Base-by-base conservation (phyloP, 2,113 vertebrate species). In the Mustelus asterias region DNA sequence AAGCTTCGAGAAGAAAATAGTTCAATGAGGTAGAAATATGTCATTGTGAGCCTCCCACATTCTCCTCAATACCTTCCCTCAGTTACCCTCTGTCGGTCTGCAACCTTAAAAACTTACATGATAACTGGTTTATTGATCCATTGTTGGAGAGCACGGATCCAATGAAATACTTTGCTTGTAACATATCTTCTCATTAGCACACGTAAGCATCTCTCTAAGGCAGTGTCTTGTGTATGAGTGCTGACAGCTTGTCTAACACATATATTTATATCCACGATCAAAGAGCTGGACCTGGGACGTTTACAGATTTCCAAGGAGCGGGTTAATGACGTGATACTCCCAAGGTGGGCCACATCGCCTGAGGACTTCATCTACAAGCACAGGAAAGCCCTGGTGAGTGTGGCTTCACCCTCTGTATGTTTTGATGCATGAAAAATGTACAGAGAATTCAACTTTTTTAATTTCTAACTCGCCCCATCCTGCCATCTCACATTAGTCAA, bases 361-460 rank as follows among this genome's bases (percentile, higher is more conserved):
- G 99, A 99, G 97, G 99, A 99, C 97, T 99, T 99, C 96, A 99
- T 99, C 97, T 98, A 97, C 97, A 99, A 99, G 97, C 99, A 99
- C 97, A 98, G 99, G 96, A 99, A 99, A 97, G 99, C 99, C 96
- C 97, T 99, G 98, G 99, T 99, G 98, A 99, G 97, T 65, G n/a
- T 18, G 85, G 37, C 44, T 72, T 29, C 67, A 65, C n/a, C 18
- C 22, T 67, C 33, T 93, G 1, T 83, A 83, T 37, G 8, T 37
- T 83, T 93, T 65, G 60, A 37, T 65, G n/a, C 63, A n/a, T 65
- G 26, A 2, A 24, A 63, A 93, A 20, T 93, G 9, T 92, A 67
- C 24, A 10, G 58, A 37, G 60, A 37, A 93, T 93, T 65, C 1
- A 14, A 33, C 13, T 90, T 60, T 60, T n/a, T 60, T 60, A 76